Evolutionary conservation across 2,113 vertebrate species (phyloP).

Genomic region (Gymnogyps californianus): DNA sequence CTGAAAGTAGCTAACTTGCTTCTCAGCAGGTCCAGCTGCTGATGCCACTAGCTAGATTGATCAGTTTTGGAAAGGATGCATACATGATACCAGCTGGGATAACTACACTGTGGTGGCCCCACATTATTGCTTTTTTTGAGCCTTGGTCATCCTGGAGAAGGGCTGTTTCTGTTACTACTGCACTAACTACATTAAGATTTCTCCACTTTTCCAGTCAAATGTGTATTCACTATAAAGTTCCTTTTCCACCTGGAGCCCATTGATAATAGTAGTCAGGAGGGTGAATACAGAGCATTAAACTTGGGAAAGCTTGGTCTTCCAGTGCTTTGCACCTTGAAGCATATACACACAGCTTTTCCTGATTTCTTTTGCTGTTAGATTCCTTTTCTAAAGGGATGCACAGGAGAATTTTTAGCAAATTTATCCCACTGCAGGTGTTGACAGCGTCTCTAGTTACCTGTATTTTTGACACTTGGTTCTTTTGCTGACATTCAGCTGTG

Average conservation of each 20-base stretch:
- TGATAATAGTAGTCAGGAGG: background rate
- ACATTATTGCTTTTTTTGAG: background rate
- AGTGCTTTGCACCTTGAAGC: background rate
- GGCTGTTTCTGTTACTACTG: background rate
- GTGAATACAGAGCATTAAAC: background rate
- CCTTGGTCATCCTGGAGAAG: background rate
- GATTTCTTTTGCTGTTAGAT: background rate
- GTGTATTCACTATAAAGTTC: background rate
- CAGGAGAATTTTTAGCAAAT: background rate
- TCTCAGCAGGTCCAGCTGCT: background rate
- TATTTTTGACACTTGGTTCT: background rate
- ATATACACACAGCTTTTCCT: background rate
- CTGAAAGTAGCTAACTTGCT: background rate
- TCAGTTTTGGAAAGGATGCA: background rate
- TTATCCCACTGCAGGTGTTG: background rate
- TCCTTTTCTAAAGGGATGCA: background rate
- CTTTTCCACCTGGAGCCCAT: background rate
- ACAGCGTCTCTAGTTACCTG: background rate
- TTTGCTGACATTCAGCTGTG: background rate
- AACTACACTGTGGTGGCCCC: background rate
- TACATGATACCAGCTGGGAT: background rate
- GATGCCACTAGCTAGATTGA: background rate
- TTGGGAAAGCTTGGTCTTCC: background rate
- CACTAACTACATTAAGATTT: background rate
- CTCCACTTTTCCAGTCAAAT: background rate